Percentiles rank a stretch among this genome's conserved stretches.
Evolutionary conservation across 2,888 invertebrate genomes (phyloP).

Genomic region (Ectropis crepuscularia): DNA sequence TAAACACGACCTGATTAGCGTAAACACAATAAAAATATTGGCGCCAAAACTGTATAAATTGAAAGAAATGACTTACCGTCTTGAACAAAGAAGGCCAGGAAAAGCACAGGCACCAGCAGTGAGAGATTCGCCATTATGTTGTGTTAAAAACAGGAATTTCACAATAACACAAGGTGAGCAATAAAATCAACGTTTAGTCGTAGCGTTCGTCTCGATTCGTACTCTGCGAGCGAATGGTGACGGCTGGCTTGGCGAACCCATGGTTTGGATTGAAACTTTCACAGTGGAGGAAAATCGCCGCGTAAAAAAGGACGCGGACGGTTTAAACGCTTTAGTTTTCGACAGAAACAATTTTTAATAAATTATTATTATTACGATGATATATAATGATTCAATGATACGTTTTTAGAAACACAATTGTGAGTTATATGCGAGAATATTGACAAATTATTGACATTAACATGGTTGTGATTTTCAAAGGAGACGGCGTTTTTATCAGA

Average conservation of each 20-base stretch:
- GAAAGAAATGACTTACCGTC: slow-evolving; percentile 61
- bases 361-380: too few relatives aligned
- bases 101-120: slow-evolving; percentile 70
- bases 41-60: slow-evolving; percentile 17
- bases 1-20: not conserved
- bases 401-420: too few relatives aligned
- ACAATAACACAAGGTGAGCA: slow-evolving; percentile 48
- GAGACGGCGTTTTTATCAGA: too few relatives aligned
- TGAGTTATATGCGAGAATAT: too few relatives aligned
- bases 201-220: slow-evolving; percentile 54
- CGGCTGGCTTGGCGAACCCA: slow-evolving; percentile 27
- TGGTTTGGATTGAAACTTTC: slow-evolving; percentile 23
- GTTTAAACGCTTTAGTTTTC: too few relatives aligned
- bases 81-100: slow-evolving; percentile 69
- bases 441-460: too few relatives aligned
- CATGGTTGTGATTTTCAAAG: too few relatives aligned
- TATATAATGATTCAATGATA: too few relatives aligned
- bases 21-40: slow-evolving; percentile 15
- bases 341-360: too few relatives aligned
- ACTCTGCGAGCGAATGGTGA: slow-evolving; percentile 66
- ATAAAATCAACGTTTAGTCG: slow-evolving; percentile 38
- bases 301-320: too few relatives aligned
- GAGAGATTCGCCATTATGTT: slow-evolving; percentile 69
- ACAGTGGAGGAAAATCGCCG: slow-evolving; percentile 34
- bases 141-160: slow-evolving; percentile 47